Evolutionary conservation across 2,888 invertebrate species (phyloP).

Genomic region (Cacoxenus indagator): DNA sequence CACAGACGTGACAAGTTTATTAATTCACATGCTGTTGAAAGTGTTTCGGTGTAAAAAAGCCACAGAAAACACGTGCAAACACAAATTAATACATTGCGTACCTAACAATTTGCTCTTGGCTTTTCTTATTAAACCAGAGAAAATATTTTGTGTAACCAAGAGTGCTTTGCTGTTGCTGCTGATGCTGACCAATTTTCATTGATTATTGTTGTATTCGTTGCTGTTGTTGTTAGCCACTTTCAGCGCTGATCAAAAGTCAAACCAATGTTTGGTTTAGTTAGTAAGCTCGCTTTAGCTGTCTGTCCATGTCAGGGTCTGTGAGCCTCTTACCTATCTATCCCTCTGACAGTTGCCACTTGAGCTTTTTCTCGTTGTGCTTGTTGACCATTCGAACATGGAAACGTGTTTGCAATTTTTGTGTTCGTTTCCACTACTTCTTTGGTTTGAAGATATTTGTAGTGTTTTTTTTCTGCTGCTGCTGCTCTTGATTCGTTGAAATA

Average conservation of each 20-base stretch:
- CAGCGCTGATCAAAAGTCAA: conserved; percentile 1
- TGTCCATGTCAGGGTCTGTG: background rate
- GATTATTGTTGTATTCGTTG: background rate
- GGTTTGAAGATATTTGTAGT: background rate
- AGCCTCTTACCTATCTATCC: background rate
- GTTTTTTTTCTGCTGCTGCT: conserved; percentile 1
- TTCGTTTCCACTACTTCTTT: background rate
- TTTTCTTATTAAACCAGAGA: conserved; percentile 8
- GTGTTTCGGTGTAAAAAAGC: background rate
- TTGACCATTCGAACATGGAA: conserved; percentile 22
- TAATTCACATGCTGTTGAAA: conserved; percentile 39
- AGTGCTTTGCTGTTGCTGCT: background rate
- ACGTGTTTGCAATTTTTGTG: conserved; percentile 57
- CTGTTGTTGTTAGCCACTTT: conserved; percentile 6
- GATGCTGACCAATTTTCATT: background rate
- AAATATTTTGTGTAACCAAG: conserved; percentile 1
- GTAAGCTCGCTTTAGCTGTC: background rate
- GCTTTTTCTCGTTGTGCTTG: conserved; percentile 12
- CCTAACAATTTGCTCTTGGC: conserved; percentile 13
- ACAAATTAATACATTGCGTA: conserved; percentile 53
- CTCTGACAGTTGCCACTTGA: conserved; percentile 35
- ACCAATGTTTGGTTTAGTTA: background rate
- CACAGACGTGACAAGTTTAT: conserved; percentile 57
- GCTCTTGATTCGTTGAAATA: conserved; percentile 41
- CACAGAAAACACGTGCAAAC: conserved; percentile 38